phyloP scores from a whole-genome alignment of 2,113 vertebrate genomes.

The Sapayoa aenigma region DNA sequence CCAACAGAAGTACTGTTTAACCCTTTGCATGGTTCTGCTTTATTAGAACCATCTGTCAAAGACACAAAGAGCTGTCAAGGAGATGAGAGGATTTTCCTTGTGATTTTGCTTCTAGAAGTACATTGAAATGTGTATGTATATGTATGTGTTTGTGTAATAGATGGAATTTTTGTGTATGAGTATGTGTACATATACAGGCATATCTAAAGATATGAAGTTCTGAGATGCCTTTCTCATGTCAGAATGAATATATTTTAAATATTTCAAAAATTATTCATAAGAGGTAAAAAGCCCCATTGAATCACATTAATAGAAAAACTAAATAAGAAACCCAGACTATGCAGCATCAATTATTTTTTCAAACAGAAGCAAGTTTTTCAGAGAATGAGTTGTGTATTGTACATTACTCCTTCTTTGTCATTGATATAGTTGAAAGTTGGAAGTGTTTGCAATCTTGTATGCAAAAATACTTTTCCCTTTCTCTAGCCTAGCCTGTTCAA shows the following conservation, averaged over 20 bases:
- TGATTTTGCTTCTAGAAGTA: neutral
- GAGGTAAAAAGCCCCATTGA: neutral
- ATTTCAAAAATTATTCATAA: neutral
- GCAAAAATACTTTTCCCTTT: neutral
- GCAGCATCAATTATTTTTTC: neutral
- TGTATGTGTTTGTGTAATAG: neutral
- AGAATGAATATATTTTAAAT: neutral
- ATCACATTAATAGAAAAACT: neutral
- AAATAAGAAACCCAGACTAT: neutral
- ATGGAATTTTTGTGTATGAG: neutral
- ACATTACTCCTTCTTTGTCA: neutral
- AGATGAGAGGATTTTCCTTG: neutral
- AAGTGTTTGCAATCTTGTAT: neutral
- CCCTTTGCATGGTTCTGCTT: neutral
- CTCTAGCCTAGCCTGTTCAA: neutral
- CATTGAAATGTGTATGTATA: neutral
- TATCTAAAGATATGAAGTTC: neutral
- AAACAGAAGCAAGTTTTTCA: neutral
- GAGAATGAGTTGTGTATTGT: neutral
- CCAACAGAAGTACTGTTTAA: neutral
- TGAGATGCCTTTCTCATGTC: neutral
- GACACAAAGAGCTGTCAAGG: neutral
- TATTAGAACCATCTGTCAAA: neutral
- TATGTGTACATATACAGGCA: neutral
- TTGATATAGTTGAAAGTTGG: neutral